These are phyloP conservation scores for Phasianus colchicus DNA, from an alignment of 2,113 vertebrate genomes.

Conservation along the genomic window DNA sequence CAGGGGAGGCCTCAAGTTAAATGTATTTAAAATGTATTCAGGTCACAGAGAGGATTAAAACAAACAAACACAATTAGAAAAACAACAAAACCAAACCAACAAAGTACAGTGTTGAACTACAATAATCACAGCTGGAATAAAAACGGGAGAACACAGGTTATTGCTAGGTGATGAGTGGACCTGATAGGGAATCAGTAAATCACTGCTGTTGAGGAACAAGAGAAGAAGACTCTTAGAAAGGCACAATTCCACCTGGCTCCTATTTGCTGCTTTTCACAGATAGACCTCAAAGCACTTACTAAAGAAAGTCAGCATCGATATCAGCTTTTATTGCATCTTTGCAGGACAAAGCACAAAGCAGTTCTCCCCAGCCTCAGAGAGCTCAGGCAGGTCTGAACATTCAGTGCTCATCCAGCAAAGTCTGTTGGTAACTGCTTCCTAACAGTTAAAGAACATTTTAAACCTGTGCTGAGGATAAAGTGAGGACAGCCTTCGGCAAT, in stretches of 20 bases:
- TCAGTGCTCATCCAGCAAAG: background rate
- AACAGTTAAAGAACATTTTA: background rate
- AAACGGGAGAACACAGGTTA: background rate
- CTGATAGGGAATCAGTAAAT: background rate
- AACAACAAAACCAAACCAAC: background rate
- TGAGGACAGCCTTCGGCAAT: background rate
- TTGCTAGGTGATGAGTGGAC: background rate
- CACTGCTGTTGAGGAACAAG: background rate
- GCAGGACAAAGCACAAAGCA: background rate
- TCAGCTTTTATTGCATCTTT: background rate
- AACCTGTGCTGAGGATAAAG: background rate
- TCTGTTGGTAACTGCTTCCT: background rate
- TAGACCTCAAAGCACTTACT: background rate
- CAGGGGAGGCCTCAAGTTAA: no score
- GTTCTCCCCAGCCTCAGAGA: background rate
- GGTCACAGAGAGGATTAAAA: background rate
- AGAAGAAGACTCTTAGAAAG: background rate
- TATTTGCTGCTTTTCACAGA: background rate
- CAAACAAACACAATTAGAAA: background rate
- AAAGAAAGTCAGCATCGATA: background rate
- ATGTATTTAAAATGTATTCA: background rate
- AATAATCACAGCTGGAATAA: background rate
- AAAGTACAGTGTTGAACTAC: background rate
- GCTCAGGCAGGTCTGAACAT: conserved; percentile 2
- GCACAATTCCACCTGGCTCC: background rate